Evolutionary conservation across 2,888 invertebrate species (phyloP).

Genomic region (Amiota communis): DNA sequence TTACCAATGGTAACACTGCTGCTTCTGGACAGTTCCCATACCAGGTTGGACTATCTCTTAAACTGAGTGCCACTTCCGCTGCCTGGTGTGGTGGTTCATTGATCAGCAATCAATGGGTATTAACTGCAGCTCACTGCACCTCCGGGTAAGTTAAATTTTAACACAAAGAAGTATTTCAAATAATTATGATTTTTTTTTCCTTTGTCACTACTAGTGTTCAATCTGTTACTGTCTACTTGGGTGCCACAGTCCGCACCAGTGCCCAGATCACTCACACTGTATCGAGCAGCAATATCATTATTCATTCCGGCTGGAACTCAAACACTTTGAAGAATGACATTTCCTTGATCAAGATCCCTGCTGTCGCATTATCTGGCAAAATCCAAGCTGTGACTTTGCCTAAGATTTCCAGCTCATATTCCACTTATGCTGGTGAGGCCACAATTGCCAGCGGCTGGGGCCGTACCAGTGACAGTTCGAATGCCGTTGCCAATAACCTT

Average conservation of each 20-base stretch:
- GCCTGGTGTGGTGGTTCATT: constrained; percentile 61
- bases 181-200: neutral
- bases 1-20: constrained; percentile 51
- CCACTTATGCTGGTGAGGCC: constrained; percentile 40
- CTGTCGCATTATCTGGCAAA: constrained; percentile 25
- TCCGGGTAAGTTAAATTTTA: constrained; percentile 48
- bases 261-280: constrained; percentile 46
- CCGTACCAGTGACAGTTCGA: constrained; percentile 43
- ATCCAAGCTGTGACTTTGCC: constrained; percentile 43
- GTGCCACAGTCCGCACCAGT: constrained; percentile 59
- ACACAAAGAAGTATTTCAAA: neutral
- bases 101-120: constrained; percentile 46
- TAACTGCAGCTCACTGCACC: constrained; percentile 64
- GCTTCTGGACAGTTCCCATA: constrained; percentile 55
- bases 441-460: constrained; percentile 62
- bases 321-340: constrained; percentile 56
- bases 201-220: constrained; percentile 41
- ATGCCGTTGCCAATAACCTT: constrained; percentile 59
- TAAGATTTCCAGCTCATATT: constrained; percentile 42
- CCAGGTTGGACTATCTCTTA: constrained; percentile 56
- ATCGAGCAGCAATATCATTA: constrained; percentile 48
- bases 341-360: constrained; percentile 53
- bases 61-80: constrained; percentile 34
- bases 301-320: constrained; percentile 67
- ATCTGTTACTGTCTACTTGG: constrained; percentile 56